A percentile compares a stretch with the other conserved stretches of the same genome.
Evolutionary conservation across 2,797 vertebrate genomes (phyloP).

Genomic region (Ammospiza maritima): DNA sequence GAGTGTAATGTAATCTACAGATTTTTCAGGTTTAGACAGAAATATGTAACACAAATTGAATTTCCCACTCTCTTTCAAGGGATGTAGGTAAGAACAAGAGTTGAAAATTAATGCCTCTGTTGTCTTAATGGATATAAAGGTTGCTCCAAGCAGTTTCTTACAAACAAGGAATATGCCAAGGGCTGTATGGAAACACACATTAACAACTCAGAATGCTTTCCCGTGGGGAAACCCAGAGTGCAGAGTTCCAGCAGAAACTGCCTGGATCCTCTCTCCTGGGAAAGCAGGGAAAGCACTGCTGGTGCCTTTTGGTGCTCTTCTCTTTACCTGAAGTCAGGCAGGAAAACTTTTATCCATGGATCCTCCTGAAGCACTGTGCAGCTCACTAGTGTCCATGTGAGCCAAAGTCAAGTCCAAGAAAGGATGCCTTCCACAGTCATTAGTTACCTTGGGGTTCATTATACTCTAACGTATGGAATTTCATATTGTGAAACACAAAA

Average conservation of each 20-base stretch:
- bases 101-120: background rate
- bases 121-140: background rate
- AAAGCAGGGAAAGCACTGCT: background rate
- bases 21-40: background rate
- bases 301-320: background rate
- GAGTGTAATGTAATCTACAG: background rate
- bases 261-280: background rate
- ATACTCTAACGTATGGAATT: background rate
- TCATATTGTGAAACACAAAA: background rate
- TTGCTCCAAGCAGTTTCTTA: background rate
- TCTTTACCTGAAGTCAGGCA: background rate
- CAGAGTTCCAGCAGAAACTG: background rate
- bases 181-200: background rate
- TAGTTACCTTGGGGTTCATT: background rate
- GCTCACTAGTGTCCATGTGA: background rate
- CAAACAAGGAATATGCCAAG: background rate
- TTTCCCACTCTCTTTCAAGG: background rate
- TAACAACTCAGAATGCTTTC: background rate
- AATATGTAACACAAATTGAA: background rate
- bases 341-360: background rate
- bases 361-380: background rate
- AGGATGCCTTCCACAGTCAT: background rate
- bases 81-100: background rate
- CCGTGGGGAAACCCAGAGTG: background rate
- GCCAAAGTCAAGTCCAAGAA: background rate